These are phyloP conservation scores for Leucoptera coffeella DNA, from an alignment of 2,888 invertebrate species.

Conservation along the genomic window DNA sequence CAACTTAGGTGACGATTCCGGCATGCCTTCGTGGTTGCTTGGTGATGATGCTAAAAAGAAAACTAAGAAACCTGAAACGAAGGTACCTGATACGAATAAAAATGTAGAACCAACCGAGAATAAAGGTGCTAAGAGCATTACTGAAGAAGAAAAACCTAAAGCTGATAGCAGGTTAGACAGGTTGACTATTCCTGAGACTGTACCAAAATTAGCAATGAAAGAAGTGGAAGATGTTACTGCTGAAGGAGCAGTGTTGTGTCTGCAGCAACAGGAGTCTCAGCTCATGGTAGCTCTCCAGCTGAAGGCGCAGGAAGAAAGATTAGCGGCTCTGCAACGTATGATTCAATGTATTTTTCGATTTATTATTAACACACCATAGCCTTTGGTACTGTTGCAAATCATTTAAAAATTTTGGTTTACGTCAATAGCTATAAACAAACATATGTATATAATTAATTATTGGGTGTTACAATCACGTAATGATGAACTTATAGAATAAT, in stretches of 20 bases:
- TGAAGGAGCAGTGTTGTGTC: conserved; percentile 46
- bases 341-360: conserved; percentile 1
- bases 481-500: no score
- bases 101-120: conserved; percentile 2
- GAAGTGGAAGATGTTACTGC: conserved; percentile 27
- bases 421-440: no score
- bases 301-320: conserved; percentile 57
- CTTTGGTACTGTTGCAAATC: no score
- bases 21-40: conserved; percentile 36
- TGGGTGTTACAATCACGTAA: background rate
- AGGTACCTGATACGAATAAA: conserved; percentile 4
- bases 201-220: background rate
- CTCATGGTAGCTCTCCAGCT: conserved; percentile 55
- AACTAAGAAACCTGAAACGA: conserved; percentile 14
- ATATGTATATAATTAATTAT: background rate
- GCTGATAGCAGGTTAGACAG: no score
- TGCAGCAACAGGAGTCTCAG: conserved; percentile 60
- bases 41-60: conserved; percentile 20
- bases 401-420: no score
- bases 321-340: conserved; percentile 50
- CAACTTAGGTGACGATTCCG: conserved; percentile 16
- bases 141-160: conserved; percentile 7
- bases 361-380: background rate
- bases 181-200: no score
- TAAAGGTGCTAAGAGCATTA: conserved; percentile 6